These are phyloP conservation scores for Philopotamus ludificatus DNA, from an alignment of 1,140 invertebrate genomes.

Conservation along the genomic window DNA sequence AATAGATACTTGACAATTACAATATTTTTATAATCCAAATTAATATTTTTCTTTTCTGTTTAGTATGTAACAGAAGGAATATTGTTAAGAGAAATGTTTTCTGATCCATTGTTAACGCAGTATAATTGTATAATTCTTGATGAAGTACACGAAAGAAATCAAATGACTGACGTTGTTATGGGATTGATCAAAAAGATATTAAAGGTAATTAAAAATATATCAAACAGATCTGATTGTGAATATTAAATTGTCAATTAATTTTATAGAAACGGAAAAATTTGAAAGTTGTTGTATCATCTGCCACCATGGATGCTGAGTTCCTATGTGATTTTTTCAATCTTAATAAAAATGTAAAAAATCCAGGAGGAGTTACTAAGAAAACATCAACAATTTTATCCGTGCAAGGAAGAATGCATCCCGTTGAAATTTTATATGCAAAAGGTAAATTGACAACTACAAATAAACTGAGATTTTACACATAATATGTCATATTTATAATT, in stretches of 20 bases:
- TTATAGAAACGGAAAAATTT: constrained; percentile 80
- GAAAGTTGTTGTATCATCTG: constrained; percentile 88
- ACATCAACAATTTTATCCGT: constrained; percentile 84
- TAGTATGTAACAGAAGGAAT: constrained; percentile 97
- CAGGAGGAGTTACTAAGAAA: constrained; percentile 43
- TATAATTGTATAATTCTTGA: constrained; percentile 93
- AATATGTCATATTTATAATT: constrained; percentile 31
- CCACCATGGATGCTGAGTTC: constrained; percentile 90
- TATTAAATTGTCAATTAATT: constrained; percentile 27
- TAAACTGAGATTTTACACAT: neutral
- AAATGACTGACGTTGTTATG: constrained; percentile 92
- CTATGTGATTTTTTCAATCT: constrained; percentile 87
- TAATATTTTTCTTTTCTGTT: constrained; percentile 45
- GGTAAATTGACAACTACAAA: constrained; percentile 50
- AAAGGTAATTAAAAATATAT: constrained; percentile 52
- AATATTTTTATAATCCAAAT: constrained; percentile 6
- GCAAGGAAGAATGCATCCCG: constrained; percentile 85
- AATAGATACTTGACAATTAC: neutral
- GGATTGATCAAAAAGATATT: constrained; percentile 92
- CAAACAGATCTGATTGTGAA: neutral
- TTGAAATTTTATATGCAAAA: constrained; percentile 81
- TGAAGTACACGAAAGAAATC: constrained; percentile 93
- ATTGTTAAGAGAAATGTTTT: constrained; percentile 90
- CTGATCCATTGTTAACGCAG: constrained; percentile 84
- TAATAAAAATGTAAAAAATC: constrained; percentile 54